Percentiles rank a stretch among this genome's conserved stretches.
Evolutionary conservation across 2,888 invertebrate species (phyloP).

Genomic region (Globia sparganii): DNA sequence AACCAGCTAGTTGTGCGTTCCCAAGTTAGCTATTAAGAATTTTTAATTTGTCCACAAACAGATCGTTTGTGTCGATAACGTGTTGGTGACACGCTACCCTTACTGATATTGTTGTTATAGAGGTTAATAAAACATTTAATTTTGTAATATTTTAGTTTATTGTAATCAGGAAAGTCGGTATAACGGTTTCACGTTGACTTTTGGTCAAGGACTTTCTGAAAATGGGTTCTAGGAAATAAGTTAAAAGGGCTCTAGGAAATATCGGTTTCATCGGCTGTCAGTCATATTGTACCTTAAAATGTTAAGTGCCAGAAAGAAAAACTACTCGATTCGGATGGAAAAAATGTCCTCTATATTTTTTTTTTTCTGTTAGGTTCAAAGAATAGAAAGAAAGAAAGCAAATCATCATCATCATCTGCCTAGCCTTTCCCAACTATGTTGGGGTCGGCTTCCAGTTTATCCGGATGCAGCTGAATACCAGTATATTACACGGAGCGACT

Average conservation of each 20-base stretch:
- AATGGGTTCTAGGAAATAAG: neutral
- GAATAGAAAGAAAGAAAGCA: too few species aligned
- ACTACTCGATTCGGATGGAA: too few species aligned
- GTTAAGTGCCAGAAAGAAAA: neutral
- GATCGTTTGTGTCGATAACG: constrained; percentile 61
- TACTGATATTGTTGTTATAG: constrained; percentile 32
- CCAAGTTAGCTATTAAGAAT: constrained; percentile 78
- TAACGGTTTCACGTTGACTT: neutral
- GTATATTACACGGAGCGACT: too few species aligned
- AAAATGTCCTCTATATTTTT: neutral
- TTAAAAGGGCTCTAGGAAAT: neutral
- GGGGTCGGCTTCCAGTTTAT: too few species aligned
- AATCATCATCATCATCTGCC: too few species aligned
- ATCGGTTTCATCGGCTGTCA: neutral
- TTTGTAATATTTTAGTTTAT: neutral
- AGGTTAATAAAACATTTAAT: constrained; percentile 32
- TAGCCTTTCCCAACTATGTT: too few species aligned
- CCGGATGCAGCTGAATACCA: too few species aligned
- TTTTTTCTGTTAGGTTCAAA: neutral
- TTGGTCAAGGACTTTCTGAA: neutral
- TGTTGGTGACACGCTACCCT: constrained; percentile 53
- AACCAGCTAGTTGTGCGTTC: constrained; percentile 58
- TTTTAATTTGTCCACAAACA: constrained; percentile 71
- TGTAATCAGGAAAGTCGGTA: neutral
- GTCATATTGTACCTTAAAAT: neutral